Percentiles rank a stretch among this genome's conserved stretches.
Evolutionary conservation across 2,888 invertebrate species (phyloP).

Genomic region (Thymelicus sylvestris): DNA sequence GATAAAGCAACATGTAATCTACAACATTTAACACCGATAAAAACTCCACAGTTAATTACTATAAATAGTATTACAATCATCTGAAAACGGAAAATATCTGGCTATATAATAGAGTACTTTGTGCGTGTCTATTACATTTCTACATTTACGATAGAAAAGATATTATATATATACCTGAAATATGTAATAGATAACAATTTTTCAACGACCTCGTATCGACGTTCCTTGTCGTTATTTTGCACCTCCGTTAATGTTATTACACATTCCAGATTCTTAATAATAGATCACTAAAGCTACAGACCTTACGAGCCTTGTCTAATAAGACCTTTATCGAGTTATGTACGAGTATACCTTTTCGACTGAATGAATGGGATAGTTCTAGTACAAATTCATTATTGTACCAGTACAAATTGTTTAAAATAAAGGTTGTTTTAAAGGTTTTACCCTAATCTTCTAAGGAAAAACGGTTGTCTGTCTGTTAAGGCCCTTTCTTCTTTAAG

Average conservation of each 20-base stretch:
- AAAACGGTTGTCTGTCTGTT: too few relatives aligned
- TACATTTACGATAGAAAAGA: constrained; percentile 52
- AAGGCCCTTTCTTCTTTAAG: too few relatives aligned
- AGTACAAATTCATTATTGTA: too few relatives aligned
- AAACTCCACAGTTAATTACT: constrained; percentile 22
- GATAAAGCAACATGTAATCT: constrained; percentile 41
- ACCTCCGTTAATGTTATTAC: constrained; percentile 8
- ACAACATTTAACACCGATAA: constrained; percentile 58
- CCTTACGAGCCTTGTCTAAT: constrained; percentile 12
- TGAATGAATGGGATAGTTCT: too few relatives aligned
- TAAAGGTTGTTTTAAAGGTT: too few relatives aligned
- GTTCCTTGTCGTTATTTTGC: background rate
- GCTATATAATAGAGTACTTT: constrained; percentile 52
- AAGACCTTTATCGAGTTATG: background rate
- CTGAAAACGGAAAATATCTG: constrained; percentile 15
- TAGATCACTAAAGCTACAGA: constrained; percentile 23
- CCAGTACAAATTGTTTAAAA: too few relatives aligned
- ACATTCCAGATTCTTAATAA: constrained; percentile 29
- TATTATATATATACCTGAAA: constrained; percentile 32
- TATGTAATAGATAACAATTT: constrained; percentile 25
- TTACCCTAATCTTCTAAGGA: too few relatives aligned
- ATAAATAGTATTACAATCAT: background rate
- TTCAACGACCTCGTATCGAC: constrained; percentile 19
- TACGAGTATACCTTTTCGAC: too few relatives aligned
- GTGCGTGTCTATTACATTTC: constrained; percentile 74